These are phyloP conservation scores for Bryconaethiops microstoma DNA, from an alignment of 2,797 vertebrate genomes.

Conservation along the genomic window DNA sequence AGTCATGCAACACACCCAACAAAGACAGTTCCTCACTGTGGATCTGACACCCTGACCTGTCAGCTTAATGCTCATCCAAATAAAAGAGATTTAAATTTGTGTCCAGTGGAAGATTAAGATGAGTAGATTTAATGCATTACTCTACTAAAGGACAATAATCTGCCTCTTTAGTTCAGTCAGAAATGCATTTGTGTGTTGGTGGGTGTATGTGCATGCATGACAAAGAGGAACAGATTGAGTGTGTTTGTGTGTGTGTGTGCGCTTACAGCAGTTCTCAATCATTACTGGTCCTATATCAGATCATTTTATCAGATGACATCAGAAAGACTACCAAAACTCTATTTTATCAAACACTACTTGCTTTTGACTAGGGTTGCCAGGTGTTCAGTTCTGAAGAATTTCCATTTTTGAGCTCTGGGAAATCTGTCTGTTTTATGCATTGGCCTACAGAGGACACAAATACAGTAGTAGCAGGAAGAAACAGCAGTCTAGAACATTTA, in stretches of 20 bases:
- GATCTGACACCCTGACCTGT: background rate
- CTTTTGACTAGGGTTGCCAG: no score
- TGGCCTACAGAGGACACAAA: no score
- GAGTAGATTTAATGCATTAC: slow-evolving; percentile 4
- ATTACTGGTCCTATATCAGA: no score
- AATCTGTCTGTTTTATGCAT: no score
- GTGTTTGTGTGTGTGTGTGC: no score
- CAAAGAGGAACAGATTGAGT: background rate
- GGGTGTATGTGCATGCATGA: background rate
- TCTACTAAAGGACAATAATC: slow-evolving; percentile 1
- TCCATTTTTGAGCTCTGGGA: no score
- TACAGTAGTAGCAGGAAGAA: no score
- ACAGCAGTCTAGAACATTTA: no score
- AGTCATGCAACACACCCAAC: background rate
- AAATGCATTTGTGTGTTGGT: background rate
- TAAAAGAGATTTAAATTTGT: slow-evolving; percentile 3
- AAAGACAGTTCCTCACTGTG: background rate
- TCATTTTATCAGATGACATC: no score
- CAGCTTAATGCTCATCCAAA: background rate
- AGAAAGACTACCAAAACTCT: no score
- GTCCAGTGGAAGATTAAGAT: background rate
- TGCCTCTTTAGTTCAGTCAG: background rate
- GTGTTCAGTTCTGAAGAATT: no score
- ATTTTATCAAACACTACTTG: no score
- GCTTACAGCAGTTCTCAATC: background rate